Evolutionary conservation across 2,888 invertebrate genomes (phyloP), one percentile per base, ranked within the genome.

Genomic region (Escarpia spicata): DNA sequence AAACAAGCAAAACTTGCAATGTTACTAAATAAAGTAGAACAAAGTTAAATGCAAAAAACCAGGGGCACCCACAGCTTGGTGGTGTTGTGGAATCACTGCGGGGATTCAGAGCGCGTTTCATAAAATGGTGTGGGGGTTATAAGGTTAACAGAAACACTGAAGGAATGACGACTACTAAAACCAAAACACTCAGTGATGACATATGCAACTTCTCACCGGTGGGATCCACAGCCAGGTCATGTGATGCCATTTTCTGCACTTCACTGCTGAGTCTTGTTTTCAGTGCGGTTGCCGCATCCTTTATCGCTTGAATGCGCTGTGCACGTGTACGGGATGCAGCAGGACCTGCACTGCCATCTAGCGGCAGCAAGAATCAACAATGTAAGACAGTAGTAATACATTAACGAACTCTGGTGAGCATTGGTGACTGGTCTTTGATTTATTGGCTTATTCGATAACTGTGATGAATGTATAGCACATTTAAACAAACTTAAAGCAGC

Each of bases 241-340:
- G 92, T 92, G 92, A 95, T 93, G 93, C 94, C 75, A 75, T 75
- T n/a, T 75, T 94, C 92, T 94, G 93, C 6, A 94, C 93, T 92
- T 95, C 95, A 26, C 93, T 94, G 43, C 95, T 94, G 31, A 96
- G 94, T 58, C 95, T 93, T 92, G 93, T 95, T 93, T 95, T 95
- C 91, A 96, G 93, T 19, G 95, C 95, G 19, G 94, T 93, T 9
- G 95, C 95, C 8, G 95, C 95, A 43, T 95, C 94, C 60, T 95
- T 95, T 45, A 96, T 94, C 0, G 95, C 95, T 92, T 95, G 94
- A 60, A 95, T 95, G 9, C 95, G 93, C 37, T 95, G 95, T 6
- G 75, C 75, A 75, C 75, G 75, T 19, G 75, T 26, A 75, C 75
- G 75, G 26, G 19, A 75, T 4, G 75, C 75, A 75, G 75, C 26